Percentiles rank a stretch among this genome's conserved stretches.
phyloP scores from a whole-genome alignment of 1,140 invertebrate genomes.

The Stenopsyche tienmushanensis region DNA sequence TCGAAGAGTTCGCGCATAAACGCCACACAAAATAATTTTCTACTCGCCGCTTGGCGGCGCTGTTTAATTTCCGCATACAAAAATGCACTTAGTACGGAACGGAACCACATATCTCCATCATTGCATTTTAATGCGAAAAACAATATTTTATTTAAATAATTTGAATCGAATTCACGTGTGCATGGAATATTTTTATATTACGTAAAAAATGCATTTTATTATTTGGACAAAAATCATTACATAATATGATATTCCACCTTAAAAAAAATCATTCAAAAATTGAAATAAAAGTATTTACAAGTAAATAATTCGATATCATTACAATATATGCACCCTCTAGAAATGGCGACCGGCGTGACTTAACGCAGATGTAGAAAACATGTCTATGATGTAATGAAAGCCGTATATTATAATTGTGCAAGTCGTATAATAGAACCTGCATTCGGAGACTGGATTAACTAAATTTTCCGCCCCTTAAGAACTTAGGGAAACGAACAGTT shows the following conservation, averaged over 20 bases:
- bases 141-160: background rate
- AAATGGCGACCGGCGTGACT: background rate
- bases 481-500: conserved; percentile 34
- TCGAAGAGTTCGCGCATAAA: background rate
- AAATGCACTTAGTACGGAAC: background rate
- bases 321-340: background rate
- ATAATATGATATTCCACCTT: background rate
- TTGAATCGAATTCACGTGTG: background rate
- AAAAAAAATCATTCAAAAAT: background rate
- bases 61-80: conserved; percentile 3
- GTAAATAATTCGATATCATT: background rate
- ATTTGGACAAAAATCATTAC: background rate
- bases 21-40: conserved; percentile 9
- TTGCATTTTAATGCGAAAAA: too few relatives aligned
- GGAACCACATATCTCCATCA: background rate
- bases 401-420: conserved; percentile 16
- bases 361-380: background rate
- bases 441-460: conserved; percentile 33
- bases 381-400: background rate
- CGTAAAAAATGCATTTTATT: background rate
- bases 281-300: background rate
- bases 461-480: conserved; percentile 35
- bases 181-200: background rate
- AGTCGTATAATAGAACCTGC: conserved; percentile 12
- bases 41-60: conserved; percentile 22